Evolutionary conservation across 2,113 vertebrate genomes (phyloP), one percentile per base, ranked within the genome.

Genomic region (Numida meleagris): DNA sequence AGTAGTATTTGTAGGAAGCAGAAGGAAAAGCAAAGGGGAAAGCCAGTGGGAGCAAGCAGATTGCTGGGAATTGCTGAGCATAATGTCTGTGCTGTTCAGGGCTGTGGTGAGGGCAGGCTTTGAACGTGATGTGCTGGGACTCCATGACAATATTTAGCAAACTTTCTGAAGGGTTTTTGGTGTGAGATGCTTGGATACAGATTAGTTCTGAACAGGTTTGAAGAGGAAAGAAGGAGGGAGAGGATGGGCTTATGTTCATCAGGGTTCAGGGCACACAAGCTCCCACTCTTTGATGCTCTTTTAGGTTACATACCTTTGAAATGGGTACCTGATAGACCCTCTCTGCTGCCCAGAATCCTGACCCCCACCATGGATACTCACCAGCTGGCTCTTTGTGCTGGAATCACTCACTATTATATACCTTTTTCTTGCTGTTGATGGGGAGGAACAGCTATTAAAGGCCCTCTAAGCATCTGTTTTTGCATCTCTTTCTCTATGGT

Each of bases 401-500:
- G 23, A 12, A 21, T 59, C 48, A 55, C 42, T 80, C 50, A 34
- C 53, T 12, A 9, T 70, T 82, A 79, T 34, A 34, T 38, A 17
- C 17, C 25, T 17, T 82, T 80, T n/a, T 59, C 45, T 71, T 29
- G 10, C 55, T 9, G 25, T 46, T 43, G 29, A 20, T 80, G 38
- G 38, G 29, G 85, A 71, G 33, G 33, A 89, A 71, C 1, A 80
- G 42, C 12, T 20, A 43, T 34, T 61, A 55, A 46, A 63, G 4
- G 1, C 3, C 5, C 11, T 4, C 4, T 0, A 24, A 45, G 4
- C 72, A 4, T n/a, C 33, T 62, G 3, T 20, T 1, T 65, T 79
- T 61, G 43, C 8, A 48, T 66, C n/a, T 68, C 25, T 73, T 45
- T 24, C 40, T 84, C 14, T 5, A 11, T 62, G 3, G 4, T 50